Evolutionary conservation across 2,888 invertebrate genomes (phyloP), one percentile per base, ranked within the genome.

Genomic region (Drosophila barbarae): DNA sequence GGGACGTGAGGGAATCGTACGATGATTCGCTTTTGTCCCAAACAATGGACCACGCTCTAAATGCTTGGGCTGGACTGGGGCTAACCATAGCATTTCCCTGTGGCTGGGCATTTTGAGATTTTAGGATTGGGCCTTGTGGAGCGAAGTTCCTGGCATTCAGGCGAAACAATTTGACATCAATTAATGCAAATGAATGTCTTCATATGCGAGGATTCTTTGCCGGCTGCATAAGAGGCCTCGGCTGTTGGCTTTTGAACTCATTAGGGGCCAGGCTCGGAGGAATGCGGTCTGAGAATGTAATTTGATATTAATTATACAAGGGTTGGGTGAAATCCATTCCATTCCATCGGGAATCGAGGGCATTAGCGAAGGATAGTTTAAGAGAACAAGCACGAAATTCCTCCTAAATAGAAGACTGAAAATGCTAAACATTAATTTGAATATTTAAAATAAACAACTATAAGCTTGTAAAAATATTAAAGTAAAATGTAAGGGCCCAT

Each of bases 121-220:
- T 26, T 26, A 26, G 42, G 47, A 21, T 10, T 10, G 46, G 49
- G 41, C 23, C 26, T 13, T 26, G 36, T 32, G 63, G 15, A n/a
- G 28, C 35, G 18, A 15, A 69, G 57, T 54, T 68, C 65, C 49
- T 32, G 68, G 44, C 68, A 69, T 69, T 71, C 71, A n/a, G 39
- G 53, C 54, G 49, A 64, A 64, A 53, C 71, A 71, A 71, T 69
- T 64, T 50, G 54, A 69, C 71, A 71, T 59, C 67, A 67, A 74
- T 74, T 64, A 79, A 73, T 59, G 50, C 60, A 53, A 65, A 60
- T 65, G 50, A 74, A 71, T 79, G 57, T 68, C 80, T 73, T 65
- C 56, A 67, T 68, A 68, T 69, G 47, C 46, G 39, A 36, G 36
- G 47, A 49, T 65, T 65, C 68, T 65, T 68, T 67, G 47, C 46